Evolutionary conservation across 2,888 invertebrate genomes (phyloP).

Genomic region (Sericinus montela): DNA sequence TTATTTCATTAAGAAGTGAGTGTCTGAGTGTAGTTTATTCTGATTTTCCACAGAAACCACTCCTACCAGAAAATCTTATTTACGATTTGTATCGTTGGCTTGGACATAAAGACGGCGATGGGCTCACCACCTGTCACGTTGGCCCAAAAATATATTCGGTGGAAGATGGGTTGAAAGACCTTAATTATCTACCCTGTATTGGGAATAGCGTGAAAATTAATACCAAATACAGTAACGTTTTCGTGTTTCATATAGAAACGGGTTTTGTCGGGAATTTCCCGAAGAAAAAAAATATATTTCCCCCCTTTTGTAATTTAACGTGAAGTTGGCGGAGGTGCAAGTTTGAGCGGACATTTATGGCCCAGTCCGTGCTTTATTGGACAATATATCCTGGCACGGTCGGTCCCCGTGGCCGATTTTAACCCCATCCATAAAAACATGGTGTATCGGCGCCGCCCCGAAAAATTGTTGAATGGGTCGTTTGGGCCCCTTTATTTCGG

Average conservation of each 20-base stretch:
- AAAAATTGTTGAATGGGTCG: constrained; percentile 12
- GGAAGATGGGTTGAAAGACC: too few species aligned
- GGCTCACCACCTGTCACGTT: too few species aligned
- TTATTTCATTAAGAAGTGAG: too few species aligned
- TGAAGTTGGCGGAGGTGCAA: constrained; percentile 41
- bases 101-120: too few species aligned
- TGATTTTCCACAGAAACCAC: too few species aligned
- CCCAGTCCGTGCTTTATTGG: constrained; percentile 58
- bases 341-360: constrained; percentile 55
- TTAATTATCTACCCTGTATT: too few species aligned
- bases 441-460: constrained; percentile 1
- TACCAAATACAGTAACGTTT: too few species aligned
- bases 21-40: too few species aligned
- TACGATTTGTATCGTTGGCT: too few species aligned
- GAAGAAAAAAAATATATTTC: constrained; percentile 35
- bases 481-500: neutral
- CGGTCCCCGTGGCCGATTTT: constrained; percentile 35
- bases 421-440: constrained; percentile 53
- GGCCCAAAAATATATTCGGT: too few species aligned
- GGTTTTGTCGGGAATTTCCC: neutral
- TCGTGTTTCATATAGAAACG: constrained; percentile 17
- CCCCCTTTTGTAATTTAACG: constrained; percentile 50
- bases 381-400: constrained; percentile 60
- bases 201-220: too few species aligned
- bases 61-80: too few species aligned